These are phyloP conservation scores for Phoeniculus purpureus DNA, from an alignment of 2,797 vertebrate genomes.

Conservation along the genomic window DNA sequence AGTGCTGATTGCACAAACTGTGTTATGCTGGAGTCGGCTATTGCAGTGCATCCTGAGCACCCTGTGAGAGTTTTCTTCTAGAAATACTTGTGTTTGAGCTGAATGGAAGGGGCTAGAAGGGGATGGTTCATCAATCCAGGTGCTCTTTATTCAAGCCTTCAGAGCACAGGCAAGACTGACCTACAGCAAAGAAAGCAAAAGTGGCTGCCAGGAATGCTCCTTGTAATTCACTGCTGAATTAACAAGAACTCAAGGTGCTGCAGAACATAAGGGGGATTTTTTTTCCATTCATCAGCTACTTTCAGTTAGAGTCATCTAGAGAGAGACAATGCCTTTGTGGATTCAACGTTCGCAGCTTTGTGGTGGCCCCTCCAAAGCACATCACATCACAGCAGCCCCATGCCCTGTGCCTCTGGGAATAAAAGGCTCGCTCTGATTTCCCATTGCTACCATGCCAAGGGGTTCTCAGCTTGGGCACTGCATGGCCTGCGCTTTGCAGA, in stretches of 20 bases:
- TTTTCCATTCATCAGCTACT: conserved; percentile 22
- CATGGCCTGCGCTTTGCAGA: not conserved
- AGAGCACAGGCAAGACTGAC: not conserved
- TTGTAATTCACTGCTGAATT: too few relatives aligned
- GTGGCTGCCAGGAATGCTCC: not conserved
- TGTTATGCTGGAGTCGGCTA: not conserved
- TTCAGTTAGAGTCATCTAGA: conserved; percentile 37
- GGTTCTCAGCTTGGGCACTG: not conserved
- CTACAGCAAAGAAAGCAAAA: conserved; percentile 50
- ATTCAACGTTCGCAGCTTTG: not conserved
- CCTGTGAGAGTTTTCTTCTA: not conserved
- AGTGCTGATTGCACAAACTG: not conserved
- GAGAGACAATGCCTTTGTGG: not conserved
- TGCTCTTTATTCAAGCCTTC: not conserved
- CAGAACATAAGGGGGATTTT: conserved; percentile 47
- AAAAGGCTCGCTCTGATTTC: not conserved
- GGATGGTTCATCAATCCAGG: not conserved
- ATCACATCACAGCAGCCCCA: not conserved
- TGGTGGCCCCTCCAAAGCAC: not conserved
- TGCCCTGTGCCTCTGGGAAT: not conserved
- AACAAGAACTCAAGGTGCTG: too few relatives aligned
- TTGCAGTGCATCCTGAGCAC: not conserved
- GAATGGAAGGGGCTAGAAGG: not conserved
- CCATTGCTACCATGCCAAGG: fast-evolving
- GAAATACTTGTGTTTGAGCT: not conserved